Evolutionary conservation across 2,888 invertebrate species (phyloP).

Genomic region (Aplocera efformata): DNA sequence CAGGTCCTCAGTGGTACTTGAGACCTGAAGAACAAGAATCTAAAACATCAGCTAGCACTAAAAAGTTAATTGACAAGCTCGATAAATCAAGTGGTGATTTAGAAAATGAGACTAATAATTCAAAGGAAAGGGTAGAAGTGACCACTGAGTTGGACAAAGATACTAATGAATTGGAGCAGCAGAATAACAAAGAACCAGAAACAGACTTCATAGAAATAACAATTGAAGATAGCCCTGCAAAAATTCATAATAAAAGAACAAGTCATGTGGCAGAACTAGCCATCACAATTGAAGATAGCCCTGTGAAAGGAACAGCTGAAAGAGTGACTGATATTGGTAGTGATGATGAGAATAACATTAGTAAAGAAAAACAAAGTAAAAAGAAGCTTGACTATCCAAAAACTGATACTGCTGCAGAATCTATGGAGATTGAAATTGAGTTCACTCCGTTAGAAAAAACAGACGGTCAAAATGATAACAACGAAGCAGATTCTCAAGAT

Average conservation of each 20-base stretch:
- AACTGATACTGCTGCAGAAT: conserved; percentile 21
- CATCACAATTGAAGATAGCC: conserved; percentile 70
- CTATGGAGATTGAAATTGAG: conserved; percentile 54
- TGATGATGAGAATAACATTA: conserved; percentile 35
- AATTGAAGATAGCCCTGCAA: conserved; percentile 70
- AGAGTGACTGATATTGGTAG: conserved; percentile 32
- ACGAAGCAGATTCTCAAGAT: conserved; percentile 10
- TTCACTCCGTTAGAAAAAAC: conserved; percentile 22
- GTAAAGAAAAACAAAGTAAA: conserved; percentile 47
- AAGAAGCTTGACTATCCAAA: conserved; percentile 63
- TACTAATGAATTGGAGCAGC: conserved; percentile 20
- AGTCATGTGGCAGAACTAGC: conserved; percentile 47
- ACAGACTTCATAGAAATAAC: conserved; percentile 59
- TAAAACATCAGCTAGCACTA: conserved; percentile 1
- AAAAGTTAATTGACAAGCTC: too few relatives aligned
- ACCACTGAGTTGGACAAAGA: conserved; percentile 1
- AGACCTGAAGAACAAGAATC: conserved; percentile 57
- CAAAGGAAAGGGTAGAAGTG: conserved; percentile 2
- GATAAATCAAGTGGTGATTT: conserved; percentile 1
- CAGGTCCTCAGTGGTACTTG: conserved; percentile 64
- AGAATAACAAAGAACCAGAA: conserved; percentile 64
- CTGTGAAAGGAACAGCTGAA: conserved; percentile 41
- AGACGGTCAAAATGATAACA: conserved; percentile 2
- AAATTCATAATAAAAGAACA: conserved; percentile 44
- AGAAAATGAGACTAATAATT: conserved; percentile 24